phyloP scores from a whole-genome alignment of 2,113 vertebrate species.

The Pipra filicauda region DNA sequence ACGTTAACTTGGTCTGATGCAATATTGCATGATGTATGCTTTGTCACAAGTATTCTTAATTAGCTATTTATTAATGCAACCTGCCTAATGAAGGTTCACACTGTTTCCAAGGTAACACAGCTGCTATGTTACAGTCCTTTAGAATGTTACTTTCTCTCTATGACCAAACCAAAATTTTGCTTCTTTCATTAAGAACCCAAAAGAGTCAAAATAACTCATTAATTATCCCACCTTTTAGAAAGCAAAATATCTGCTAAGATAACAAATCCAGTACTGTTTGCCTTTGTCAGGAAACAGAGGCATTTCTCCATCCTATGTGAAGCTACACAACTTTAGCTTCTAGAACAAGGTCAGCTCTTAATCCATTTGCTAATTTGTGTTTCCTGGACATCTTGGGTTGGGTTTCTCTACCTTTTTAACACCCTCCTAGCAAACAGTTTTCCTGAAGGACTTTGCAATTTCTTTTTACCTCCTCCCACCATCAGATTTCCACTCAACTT shows the following conservation, averaged over 20 bases:
- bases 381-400: background rate
- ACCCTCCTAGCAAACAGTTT: background rate
- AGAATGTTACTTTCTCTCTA: background rate
- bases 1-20: background rate
- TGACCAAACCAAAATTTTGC: background rate
- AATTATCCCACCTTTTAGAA: background rate
- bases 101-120: constrained; percentile 21
- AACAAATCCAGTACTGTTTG: background rate
- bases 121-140: background rate
- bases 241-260: background rate
- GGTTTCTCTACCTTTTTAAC: background rate
- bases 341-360: background rate
- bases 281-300: background rate
- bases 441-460: background rate
- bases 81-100: background rate
- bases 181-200: background rate
- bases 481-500: background rate
- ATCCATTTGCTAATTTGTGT: background rate
- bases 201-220: background rate
- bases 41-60: constrained; percentile 2
- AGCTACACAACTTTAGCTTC: background rate
- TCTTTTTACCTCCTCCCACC: background rate
- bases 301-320: background rate
- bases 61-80: constrained; percentile 15
- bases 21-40: background rate